A percentile compares a stretch with the other conserved stretches of the same genome.
Evolutionary conservation across 2,797 vertebrate genomes (phyloP).

Genomic region (Cirrhinus mrigala): DNA sequence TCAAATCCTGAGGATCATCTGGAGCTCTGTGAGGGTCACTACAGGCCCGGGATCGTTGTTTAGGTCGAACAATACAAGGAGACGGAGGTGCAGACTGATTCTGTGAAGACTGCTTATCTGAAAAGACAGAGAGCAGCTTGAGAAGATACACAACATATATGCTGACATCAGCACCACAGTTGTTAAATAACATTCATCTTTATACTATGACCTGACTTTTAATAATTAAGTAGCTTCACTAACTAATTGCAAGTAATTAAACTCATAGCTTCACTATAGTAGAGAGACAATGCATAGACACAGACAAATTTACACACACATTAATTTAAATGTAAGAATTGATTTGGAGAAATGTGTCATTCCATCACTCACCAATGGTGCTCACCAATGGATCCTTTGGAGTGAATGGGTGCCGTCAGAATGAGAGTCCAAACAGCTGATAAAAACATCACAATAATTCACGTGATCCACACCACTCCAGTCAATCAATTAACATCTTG

Average conservation of each 20-base stretch:
- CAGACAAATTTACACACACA: background rate
- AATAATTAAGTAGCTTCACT: background rate
- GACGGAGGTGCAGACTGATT: conserved; percentile 70
- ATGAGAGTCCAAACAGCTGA: background rate
- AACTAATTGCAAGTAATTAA: background rate
- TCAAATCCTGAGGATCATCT: conserved; percentile 58
- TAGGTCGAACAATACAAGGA: conserved; percentile 88
- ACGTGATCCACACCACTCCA: no score
- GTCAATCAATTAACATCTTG: no score
- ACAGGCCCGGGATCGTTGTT: conserved; percentile 77
- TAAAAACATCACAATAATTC: background rate
- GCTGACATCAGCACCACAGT: background rate
- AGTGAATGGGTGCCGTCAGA: background rate
- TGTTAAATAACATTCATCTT: background rate
- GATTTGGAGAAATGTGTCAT: background rate
- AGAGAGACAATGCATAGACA: background rate
- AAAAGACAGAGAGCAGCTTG: conserved; percentile 18
- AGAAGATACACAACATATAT: background rate
- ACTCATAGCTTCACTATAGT: no score
- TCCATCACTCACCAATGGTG: background rate
- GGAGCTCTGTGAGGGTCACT: conserved; percentile 68
- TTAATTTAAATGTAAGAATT: background rate
- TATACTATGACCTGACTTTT: background rate
- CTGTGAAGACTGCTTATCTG: conserved; percentile 72
- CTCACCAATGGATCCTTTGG: no score